These are phyloP conservation scores for Ichneumoninae sp. DNA, from an alignment of 2,888 invertebrate species.

Conservation along the genomic window DNA sequence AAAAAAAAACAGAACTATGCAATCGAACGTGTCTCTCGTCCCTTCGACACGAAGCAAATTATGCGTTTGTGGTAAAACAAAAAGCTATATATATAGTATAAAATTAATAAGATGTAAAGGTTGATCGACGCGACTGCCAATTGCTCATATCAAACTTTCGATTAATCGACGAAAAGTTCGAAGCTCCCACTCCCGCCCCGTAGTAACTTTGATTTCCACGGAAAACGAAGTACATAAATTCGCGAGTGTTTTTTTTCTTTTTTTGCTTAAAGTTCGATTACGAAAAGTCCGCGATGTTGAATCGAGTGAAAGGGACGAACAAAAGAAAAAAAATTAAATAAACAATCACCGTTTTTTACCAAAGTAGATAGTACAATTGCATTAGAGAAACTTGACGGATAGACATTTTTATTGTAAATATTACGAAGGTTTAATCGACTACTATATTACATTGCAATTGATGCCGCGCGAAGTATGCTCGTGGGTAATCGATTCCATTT, in stretches of 20 bases:
- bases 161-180: conserved; percentile 72
- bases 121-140: conserved; percentile 79
- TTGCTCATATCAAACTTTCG: conserved; percentile 81
- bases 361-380: conserved; percentile 71
- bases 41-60: conserved; percentile 41
- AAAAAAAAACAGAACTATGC: conserved; percentile 34
- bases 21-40: conserved; percentile 39
- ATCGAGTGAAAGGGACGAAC: conserved; percentile 42
- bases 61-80: conserved; percentile 47
- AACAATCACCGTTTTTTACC: conserved; percentile 81
- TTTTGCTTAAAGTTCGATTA: conserved; percentile 41
- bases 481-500: conserved; percentile 32
- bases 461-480: conserved; percentile 17
- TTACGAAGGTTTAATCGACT: conserved; percentile 62
- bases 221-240: conserved; percentile 26
- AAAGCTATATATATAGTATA: conserved; percentile 26
- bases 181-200: conserved; percentile 55
- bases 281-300: conserved; percentile 24
- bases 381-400: conserved; percentile 69
- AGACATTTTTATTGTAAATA: conserved; percentile 77
- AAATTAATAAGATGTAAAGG: conserved; percentile 71
- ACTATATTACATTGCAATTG: conserved; percentile 33
- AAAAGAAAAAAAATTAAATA: conserved; percentile 61
- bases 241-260: conserved; percentile 2
- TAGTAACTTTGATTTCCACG: conserved; percentile 39